Base-by-base conservation (phyloP, 2,113 vertebrate species). In the Riparia riparia region DNA sequence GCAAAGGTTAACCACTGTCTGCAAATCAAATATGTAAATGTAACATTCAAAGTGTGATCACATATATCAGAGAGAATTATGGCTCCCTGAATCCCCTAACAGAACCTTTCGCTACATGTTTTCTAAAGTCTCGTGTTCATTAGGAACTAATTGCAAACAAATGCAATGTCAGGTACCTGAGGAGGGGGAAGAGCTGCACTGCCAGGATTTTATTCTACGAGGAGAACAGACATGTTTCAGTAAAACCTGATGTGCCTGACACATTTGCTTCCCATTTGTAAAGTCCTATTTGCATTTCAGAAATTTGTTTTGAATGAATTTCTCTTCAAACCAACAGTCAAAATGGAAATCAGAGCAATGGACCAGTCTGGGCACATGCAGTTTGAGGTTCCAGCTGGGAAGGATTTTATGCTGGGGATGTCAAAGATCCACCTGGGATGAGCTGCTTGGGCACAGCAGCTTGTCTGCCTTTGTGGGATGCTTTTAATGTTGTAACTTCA, bases 1-100 rank as follows among this genome's bases (percentile, higher is more conserved):
- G 21, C 87, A 95, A 95, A 96, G 95, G 95, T 94, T 96, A 95
- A 94, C 88, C 86, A 86, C 82, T 77, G 54, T 66, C 86, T 95
- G 95, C 82, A 96, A 96, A 96, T 94, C 93, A 97, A 96, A 95
- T 93, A 96, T 96, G 96, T 51, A 95, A 95, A 96, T 95, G 93
- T 96, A 96, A 95, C 95, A 96, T 96, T 96, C 95, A 96, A 90
- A 91, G 76, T 41, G 88, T 51, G 85, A 90, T 92, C 90, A 93
- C 82, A 96, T 83, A 68, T 37, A 93, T 92, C 90, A 95, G 90
- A 41, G 56, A 86, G 90, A 93, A 83, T 96, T 94, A 92, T 14
- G 47, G 60, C 47, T 90, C 85, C 90, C 85, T 41, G 71, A 73
- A 60, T 70, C 85, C 86, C 22, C 1, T 16, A 88, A 58, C 79